Evolutionary conservation across 2,113 vertebrate genomes (phyloP).

Genomic region (Gallinago jamesoni): DNA sequence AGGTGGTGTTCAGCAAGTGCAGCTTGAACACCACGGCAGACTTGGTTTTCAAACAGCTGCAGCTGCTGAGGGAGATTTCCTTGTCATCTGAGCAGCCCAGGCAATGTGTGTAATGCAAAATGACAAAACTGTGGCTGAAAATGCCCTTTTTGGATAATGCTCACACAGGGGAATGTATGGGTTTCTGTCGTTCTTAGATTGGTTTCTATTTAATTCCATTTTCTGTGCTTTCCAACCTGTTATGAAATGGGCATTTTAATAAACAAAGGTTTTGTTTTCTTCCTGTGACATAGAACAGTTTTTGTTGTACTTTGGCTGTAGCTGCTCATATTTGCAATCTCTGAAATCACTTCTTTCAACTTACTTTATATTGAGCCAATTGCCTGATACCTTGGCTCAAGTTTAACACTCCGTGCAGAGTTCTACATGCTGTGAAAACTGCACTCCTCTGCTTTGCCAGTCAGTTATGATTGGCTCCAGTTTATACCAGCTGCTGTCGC

Average conservation of each 20-base stretch:
- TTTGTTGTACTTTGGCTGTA: neutral
- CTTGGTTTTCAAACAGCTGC: neutral
- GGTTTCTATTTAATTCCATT: neutral
- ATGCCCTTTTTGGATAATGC: neutral
- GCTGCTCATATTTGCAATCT: neutral
- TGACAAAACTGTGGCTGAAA: slow-evolving; percentile 19
- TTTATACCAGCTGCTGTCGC: neutral
- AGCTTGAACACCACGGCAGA: neutral
- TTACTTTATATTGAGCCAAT: neutral
- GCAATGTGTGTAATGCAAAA: neutral
- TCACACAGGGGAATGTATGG: neutral
- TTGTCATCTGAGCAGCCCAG: neutral
- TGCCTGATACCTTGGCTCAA: neutral
- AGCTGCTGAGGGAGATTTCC: neutral
- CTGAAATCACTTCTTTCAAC: neutral
- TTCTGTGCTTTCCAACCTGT: neutral
- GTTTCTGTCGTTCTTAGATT: neutral
- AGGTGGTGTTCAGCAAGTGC: neutral
- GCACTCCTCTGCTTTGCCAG: neutral
- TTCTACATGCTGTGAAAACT: neutral
- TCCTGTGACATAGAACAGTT: neutral
- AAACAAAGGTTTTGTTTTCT: neutral
- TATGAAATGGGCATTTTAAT: neutral
- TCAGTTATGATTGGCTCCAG: neutral
- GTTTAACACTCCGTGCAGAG: neutral